Evolutionary conservation across 2,888 invertebrate genomes (phyloP).

Genomic region (Acrocyrtus sp.): DNA sequence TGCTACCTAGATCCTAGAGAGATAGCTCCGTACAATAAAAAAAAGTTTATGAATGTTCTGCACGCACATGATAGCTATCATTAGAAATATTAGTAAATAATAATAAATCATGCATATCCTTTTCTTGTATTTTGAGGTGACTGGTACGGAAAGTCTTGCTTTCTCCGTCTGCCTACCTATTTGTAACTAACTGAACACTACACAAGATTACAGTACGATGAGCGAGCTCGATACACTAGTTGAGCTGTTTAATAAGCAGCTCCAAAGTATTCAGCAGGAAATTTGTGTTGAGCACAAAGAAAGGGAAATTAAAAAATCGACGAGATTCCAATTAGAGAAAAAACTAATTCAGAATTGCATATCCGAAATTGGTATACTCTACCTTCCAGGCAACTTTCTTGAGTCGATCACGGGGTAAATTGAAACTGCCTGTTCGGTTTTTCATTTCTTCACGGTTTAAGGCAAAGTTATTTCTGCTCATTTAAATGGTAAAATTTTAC

Average conservation of each 20-base stretch:
- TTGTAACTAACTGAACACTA: too few species aligned
- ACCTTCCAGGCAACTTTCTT: conserved; percentile 51
- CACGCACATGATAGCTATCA: too few species aligned
- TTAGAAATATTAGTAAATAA: too few species aligned
- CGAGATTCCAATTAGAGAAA: conserved; percentile 28
- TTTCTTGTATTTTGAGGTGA: too few species aligned
- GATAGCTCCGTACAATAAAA: too few species aligned
- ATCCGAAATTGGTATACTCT: conserved; percentile 34
- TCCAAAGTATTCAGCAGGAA: conserved; percentile 23
- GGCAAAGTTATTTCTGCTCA: background rate
- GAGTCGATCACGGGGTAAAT: conserved; percentile 41
- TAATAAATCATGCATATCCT: too few species aligned
- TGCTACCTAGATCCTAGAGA: too few species aligned
- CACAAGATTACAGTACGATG: too few species aligned
- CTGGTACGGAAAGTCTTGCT: too few species aligned
- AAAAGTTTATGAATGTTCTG: too few species aligned
- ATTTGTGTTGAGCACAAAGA: conserved; percentile 32
- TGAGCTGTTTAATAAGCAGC: conserved; percentile 27
- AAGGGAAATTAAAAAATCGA: conserved; percentile 13
- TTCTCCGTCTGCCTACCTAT: too few species aligned
- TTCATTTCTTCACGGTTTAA: background rate
- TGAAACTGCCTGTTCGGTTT: background rate
- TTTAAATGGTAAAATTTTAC: too few species aligned
- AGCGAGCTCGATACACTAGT: conserved; percentile 28
- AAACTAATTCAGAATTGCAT: conserved; percentile 25